Percentiles rank a stretch among this genome's conserved stretches.
These are phyloP conservation scores for Melanocharis versteri DNA, from an alignment of 2,113 vertebrate genomes.

Conservation along the genomic window DNA sequence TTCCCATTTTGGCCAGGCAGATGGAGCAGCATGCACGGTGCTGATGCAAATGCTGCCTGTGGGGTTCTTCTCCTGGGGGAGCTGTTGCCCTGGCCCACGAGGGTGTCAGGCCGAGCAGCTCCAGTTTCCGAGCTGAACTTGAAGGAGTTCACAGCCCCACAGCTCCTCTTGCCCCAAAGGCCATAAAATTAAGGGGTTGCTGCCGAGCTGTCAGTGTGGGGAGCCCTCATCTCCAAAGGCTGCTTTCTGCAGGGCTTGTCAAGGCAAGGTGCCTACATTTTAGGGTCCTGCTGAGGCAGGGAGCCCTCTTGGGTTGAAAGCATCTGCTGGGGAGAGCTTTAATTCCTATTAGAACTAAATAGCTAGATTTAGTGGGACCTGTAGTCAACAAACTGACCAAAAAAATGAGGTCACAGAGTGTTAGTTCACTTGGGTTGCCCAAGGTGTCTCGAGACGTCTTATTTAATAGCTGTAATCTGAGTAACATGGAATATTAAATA, in stretches of 20 bases:
- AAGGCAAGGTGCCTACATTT: rapidly evolving
- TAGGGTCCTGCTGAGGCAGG: neutral
- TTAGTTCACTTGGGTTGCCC: neutral
- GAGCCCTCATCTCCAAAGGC: neutral
- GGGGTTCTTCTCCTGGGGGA: neutral
- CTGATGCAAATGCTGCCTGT: rapidly evolving
- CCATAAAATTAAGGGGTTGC: rapidly evolving
- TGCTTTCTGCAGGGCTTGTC: neutral
- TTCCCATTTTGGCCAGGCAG: rapidly evolving
- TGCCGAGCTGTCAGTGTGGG: neutral
- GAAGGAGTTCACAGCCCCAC: rapidly evolving
- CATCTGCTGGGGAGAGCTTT: neutral
- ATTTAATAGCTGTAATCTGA: neutral
- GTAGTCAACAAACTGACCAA: neutral
- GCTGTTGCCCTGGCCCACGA: rapidly evolving
- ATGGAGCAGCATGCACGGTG: rapidly evolving
- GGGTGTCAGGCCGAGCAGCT: neutral
- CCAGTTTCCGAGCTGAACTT: neutral
- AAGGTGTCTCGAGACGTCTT: neutral
- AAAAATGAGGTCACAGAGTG: neutral
- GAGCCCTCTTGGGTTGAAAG: neutral
- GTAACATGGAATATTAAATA: neutral
- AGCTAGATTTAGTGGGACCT: neutral
- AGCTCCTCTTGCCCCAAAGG: neutral
- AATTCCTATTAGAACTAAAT: neutral